A percentile compares a stretch with the other conserved stretches of the same genome.
phyloP scores from a whole-genome alignment of 2,113 vertebrate genomes.

The Carettochelys insculpta region DNA sequence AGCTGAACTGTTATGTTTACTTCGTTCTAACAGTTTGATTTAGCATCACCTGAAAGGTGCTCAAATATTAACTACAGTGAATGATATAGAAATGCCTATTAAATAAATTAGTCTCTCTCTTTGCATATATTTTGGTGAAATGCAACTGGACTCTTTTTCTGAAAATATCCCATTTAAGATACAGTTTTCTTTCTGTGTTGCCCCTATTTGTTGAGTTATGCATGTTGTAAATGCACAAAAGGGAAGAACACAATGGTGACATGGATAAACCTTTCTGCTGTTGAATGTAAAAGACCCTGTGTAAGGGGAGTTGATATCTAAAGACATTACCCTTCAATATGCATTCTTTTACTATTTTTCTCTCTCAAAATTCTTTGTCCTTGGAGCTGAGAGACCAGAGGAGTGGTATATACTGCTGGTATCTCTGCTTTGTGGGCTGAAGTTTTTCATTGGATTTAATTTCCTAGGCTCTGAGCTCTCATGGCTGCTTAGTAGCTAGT shows the following conservation, averaged over 20 bases:
- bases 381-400: background rate
- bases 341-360: background rate
- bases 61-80: background rate
- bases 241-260: background rate
- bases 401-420: background rate
- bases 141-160: background rate
- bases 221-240: background rate
- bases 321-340: background rate
- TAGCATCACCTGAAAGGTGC: background rate
- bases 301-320: background rate
- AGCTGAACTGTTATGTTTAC: background rate
- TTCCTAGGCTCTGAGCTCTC: background rate
- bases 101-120: background rate
- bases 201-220: rapidly evolving
- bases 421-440: background rate
- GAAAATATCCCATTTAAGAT: background rate
- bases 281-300: background rate
- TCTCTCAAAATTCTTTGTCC: background rate
- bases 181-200: conserved; percentile 7
- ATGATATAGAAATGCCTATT: background rate
- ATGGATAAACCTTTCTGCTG: background rate
- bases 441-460: conserved; percentile 2
- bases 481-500: background rate
- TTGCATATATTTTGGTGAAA: background rate
- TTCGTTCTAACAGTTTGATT: background rate